Conservation (phyloP, 2,888 invertebrate genomes). For the Nasonovia ribisnigri region DNA sequence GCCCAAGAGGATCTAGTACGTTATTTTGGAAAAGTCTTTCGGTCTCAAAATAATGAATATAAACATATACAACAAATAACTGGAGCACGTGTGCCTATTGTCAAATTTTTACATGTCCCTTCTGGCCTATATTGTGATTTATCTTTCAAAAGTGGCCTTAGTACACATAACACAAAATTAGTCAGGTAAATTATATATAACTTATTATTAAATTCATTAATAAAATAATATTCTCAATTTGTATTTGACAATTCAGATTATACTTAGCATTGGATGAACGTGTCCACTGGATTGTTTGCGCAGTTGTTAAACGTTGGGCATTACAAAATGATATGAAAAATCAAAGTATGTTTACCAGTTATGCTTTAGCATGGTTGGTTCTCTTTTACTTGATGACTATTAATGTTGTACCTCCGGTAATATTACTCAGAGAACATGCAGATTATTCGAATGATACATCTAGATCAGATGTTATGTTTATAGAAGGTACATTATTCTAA, state of each 20-base stretch:
- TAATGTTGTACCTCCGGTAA: conserved; percentile 66
- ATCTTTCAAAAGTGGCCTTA: conserved; percentile 67
- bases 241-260: conserved; percentile 59
- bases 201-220: neutral
- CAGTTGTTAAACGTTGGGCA: conserved; percentile 67
- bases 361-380: conserved; percentile 67
- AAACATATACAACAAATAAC: conserved; percentile 64
- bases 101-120: conserved; percentile 65
- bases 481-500: conserved; percentile 57
- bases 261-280: conserved; percentile 66
- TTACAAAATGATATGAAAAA: conserved; percentile 66
- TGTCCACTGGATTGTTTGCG: conserved; percentile 67
- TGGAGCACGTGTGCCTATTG: conserved; percentile 66
- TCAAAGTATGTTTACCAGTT: conserved; percentile 67
- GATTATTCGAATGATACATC: neutral
- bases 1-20: conserved; percentile 60
- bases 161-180: conserved; percentile 66
- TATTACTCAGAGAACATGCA: conserved; percentile 62
- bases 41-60: conserved; percentile 58
- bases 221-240: neutral
- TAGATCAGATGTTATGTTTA: conserved; percentile 48
- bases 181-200: conserved; percentile 64
- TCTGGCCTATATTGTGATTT: conserved; percentile 66
- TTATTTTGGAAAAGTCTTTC: conserved; percentile 63
- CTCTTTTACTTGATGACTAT: conserved; percentile 67